Evolutionary conservation across 2,888 invertebrate genomes (phyloP), one percentile per base, ranked within the genome.

Genomic region (Eupithecia centaureata): DNA sequence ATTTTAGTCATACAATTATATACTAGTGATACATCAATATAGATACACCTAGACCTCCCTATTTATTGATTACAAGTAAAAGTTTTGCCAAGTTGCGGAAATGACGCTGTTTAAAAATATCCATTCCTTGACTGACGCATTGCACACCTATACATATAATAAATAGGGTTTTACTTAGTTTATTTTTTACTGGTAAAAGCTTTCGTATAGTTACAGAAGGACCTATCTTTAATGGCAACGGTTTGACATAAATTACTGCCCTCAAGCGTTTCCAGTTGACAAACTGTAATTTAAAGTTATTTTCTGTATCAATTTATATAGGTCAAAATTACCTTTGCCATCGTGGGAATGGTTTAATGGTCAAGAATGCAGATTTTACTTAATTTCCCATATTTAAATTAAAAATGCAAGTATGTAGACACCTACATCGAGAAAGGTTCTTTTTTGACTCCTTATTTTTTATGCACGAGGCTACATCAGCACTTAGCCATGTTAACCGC

Each of bases 201-300:
- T 42, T 42, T 42, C 42, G 5, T 42, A 10, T 42, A 42, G 42
- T 42, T 42, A 18, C 42, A 18, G 10, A 18, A 42, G 42, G 42
- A 42, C 42, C n/a, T n/a, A 18, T 38, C n/a, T 38, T 38, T 38
- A 18, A 38, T 18, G 15, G 38, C 27, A 52, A 15, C 28, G 10
- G 54, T 25, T 18, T 54, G 52, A 62, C 58, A 25, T 54, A 63
- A 67, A 67, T 67, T 47, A 60, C 47, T 56, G 12, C 56, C 60
- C 61, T 7, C 27, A 18, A 47, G 60, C 56, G 56, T 61, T 33
- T 60, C 12, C 28, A 47, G 27, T 56, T 63, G 67, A 61, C 61
- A 61, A 63, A 56, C 60, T 30, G 27, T 58, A 22, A 62, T 62
- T 67, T 61, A 12, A 54, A 42, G 5, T 61, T 33, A 61, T 60